Percentiles rank a stretch among this genome's conserved stretches.
These are phyloP conservation scores for Lithosia quadra DNA, from an alignment of 2,888 invertebrate species.

Conservation along the genomic window DNA sequence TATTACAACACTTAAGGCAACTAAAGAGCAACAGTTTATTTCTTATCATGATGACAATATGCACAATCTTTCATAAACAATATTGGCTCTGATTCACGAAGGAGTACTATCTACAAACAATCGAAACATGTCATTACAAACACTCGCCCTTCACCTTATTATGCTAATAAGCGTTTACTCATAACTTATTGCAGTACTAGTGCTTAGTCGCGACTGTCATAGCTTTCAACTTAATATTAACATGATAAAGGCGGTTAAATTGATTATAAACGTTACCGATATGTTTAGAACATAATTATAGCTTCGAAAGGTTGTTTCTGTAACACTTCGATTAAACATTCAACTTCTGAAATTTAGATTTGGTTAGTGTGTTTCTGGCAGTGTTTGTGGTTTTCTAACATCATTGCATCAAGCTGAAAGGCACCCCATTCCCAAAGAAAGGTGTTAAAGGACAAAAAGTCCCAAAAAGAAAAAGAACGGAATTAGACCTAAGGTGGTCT, in stretches of 20 bases:
- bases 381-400: no score
- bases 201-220: conserved; percentile 17
- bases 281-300: conserved; percentile 3
- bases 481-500: no score
- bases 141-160: conserved; percentile 64
- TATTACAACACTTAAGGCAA: not conserved
- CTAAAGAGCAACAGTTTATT: not conserved
- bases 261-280: not conserved
- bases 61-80: conserved; percentile 31
- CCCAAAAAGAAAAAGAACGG: no score
- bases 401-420: no score
- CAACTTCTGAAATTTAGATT: not conserved
- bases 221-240: conserved; percentile 1
- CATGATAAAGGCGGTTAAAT: not conserved
- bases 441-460: no score
- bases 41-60: conserved; percentile 9
- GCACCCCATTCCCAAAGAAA: no score
- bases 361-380: not conserved
- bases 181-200: conserved; percentile 41
- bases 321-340: not conserved
- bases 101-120: conserved; percentile 42
- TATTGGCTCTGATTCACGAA: conserved; percentile 39
- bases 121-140: conserved; percentile 39
- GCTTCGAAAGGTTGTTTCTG: not conserved
- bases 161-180: conserved; percentile 58